Percentiles rank a stretch among this genome's conserved stretches.
Conservation (phyloP, 2,888 invertebrate genomes). For the Autographa pulchrina region DNA sequence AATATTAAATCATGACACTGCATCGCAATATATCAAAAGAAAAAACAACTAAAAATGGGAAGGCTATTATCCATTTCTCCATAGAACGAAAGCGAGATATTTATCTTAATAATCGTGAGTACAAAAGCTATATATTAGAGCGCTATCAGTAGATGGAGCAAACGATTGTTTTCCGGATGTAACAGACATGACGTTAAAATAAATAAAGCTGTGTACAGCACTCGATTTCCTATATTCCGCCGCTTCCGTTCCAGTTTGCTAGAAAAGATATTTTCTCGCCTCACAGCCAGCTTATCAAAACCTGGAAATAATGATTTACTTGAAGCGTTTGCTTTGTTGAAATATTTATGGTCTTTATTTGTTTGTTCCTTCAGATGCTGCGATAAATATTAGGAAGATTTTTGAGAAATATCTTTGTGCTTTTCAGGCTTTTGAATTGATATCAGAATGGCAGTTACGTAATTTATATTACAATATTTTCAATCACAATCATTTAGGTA, state of each 20-base stretch:
- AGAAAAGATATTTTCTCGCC: constrained; percentile 77
- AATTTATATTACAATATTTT: no score
- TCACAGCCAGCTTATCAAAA: constrained; percentile 70
- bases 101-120: constrained; percentile 60
- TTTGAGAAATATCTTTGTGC: neutral
- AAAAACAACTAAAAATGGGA: constrained; percentile 37
- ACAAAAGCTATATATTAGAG: constrained; percentile 65
- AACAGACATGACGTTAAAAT: constrained; percentile 85
- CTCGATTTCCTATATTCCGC: constrained; percentile 82
- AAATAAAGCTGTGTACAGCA: constrained; percentile 81
- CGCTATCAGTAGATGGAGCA: constrained; percentile 74
- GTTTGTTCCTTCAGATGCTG: constrained; percentile 11
- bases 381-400: neutral
- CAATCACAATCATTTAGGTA: no score
- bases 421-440: no score
- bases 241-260: constrained; percentile 75
- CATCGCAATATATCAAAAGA: constrained; percentile 33
- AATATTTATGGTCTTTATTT: constrained; percentile 33
- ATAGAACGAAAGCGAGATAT: constrained; percentile 37
- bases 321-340: constrained; percentile 44
- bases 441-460: no score
- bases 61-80: constrained; percentile 39
- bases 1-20: constrained; percentile 33
- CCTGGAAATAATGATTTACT: constrained; percentile 71
- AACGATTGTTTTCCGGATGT: constrained; percentile 81